Evolutionary conservation across 2,797 vertebrate species (phyloP), one percentile per base, ranked within the genome.

Genomic region (Nyctibius grandis): DNA sequence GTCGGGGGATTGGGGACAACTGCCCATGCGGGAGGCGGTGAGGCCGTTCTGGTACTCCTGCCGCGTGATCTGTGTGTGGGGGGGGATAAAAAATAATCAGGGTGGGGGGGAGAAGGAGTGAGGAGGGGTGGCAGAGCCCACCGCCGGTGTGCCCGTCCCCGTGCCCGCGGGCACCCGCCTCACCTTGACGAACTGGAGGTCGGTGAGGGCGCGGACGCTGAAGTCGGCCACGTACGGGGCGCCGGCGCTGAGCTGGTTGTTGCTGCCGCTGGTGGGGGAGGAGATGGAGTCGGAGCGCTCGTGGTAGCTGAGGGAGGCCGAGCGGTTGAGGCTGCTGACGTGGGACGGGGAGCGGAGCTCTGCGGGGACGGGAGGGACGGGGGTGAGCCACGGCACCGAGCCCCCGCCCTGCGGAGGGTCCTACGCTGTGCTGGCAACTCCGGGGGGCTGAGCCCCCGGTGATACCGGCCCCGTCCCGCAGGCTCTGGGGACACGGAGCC

Each of bases 141-240:
- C 47, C 2, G 13, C 5, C 0, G 1, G 51, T 3, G 8, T 29
- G 38, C 12, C 34, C 1, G 1, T 12, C 19, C 25, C 64, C 1
- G 6, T 36, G 9, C 63, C 29, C 1, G 6, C 1, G 3, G 42
- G 20, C 20, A 3, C 21, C 44, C 5, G 21, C 16, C 96, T 97
- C 96, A 99, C 99, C 99, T 99, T 99, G 84, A 99, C 98, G 29
- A 98, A 99, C 98, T 99, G 99, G 47, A 99, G 98, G 97, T 99
- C 99, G 3, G 84, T 98, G 79, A 99, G 98, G 0, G 99, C 99
- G 1, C 99, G 98, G 13, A 99, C 99, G 22, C 99, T 99, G 98
- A 99, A 99, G 97, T 99, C 99, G 0, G 99, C 99, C 15, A 98
- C 91, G 91, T 99, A 99, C 97, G 98, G 98, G 42, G 98, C 95